Base-by-base conservation (phyloP, 1,140 invertebrate genomes). In the Melitaea cinxia region DNA sequence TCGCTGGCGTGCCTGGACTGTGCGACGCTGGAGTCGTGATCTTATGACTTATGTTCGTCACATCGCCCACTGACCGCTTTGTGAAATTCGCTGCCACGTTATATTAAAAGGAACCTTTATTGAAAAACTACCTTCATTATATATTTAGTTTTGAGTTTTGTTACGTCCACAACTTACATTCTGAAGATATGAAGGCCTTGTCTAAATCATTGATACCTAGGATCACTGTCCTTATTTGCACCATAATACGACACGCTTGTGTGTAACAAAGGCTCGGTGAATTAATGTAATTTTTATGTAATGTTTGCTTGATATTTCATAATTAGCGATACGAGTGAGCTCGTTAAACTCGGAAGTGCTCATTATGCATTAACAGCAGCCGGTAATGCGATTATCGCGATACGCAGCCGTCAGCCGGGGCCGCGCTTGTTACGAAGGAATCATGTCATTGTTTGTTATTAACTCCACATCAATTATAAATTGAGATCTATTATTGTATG, bases 311-410 rank as follows among this genome's bases (percentile, higher is more conserved):
- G 24, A 45, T 45, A 58, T 58, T 58, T 58, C 37, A 58, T 39
- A 58, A 58, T 58, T 58, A 58, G 56, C 15, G 42, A 57, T 28
- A 57, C 56, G 56, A 23, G 37, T 45, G 55, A 57, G 55, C 56
- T 58, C 56, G 56, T 58, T 58, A 58, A 28, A 58, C 42, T 45
- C 39, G 56, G 56, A 58, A 58, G 56, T 57, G 55, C 56, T 58
- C 56, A 49, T 58, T 58, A 58, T 26, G 39, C 39, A 49, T 49
- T 49, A 58, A 58, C 56, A 49, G 42, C 53, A 26, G 42, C 26
- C 37, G 17, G 42, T 47, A 47, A 47, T 23, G 24, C 37, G 42
- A 33, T 58, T 58, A 58, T 28, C 24, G 42, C 26, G 56, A 19
- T 33, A 45, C 28, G 54, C 14, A 39, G n/a, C 14, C 54, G 54